Percentiles rank a stretch among this genome's conserved stretches.
phyloP scores from a whole-genome alignment of 1,140 invertebrate species.

The Caenorhabditis elegans region WBcel235 BX284605.5:7038501-7039000 shows the following conservation, averaged over 20 bases:
- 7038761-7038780: too few species aligned
- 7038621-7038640: not conserved
- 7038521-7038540: not conserved
- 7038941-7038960: not conserved
- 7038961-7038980: not conserved
- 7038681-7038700: not conserved
- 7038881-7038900: not conserved
- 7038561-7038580: not conserved
- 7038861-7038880: too few species aligned
- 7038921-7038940: not conserved
- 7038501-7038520: slow-evolving; percentile 6
- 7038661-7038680: slow-evolving; percentile 1
- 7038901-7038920: not conserved
- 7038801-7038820: too few species aligned
- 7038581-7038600: not conserved
- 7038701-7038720: not conserved
- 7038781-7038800: too few species aligned
- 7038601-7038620: not conserved
- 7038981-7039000: not conserved
- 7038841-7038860: too few species aligned
- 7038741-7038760: too few species aligned
- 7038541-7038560: not conserved
- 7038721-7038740: not conserved
- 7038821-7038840: too few species aligned
- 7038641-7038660: slow-evolving; percentile 30